Percentiles rank a stretch among this genome's conserved stretches.
Conservation (phyloP, 2,113 vertebrate genomes). For the Pollimyrus isidori region DNA sequence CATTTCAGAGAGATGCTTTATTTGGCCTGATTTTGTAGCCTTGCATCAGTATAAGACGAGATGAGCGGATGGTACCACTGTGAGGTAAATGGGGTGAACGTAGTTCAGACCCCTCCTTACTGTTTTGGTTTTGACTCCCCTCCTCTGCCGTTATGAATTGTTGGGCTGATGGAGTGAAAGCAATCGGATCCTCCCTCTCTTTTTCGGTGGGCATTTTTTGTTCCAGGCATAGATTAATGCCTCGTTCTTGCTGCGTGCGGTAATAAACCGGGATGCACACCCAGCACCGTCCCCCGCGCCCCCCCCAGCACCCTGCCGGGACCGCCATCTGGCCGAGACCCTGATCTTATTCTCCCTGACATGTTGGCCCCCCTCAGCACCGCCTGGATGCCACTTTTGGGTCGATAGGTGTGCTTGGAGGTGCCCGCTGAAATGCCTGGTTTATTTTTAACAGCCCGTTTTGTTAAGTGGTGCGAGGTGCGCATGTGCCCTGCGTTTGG, state of each 20-base stretch:
- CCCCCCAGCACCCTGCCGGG: conserved; percentile 63
- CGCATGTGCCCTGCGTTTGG: conserved; percentile 22
- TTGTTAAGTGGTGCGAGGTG: conserved; percentile 38
- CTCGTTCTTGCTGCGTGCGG: conserved; percentile 56
- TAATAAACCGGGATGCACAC: conserved; percentile 63
- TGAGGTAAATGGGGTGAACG: background rate
- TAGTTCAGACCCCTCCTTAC: background rate
- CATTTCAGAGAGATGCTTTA: background rate
- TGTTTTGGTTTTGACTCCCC: background rate
- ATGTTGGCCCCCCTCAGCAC: conserved; percentile 48
- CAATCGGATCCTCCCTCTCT: conserved; percentile 38
- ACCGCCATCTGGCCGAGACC: conserved; percentile 71
- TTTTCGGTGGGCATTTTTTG: conserved; percentile 37
- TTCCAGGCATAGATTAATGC: conserved; percentile 42
- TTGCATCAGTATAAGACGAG: background rate
- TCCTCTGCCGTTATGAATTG: conserved; percentile 27
- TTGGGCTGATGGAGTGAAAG: conserved; percentile 39
- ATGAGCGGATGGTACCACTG: background rate
- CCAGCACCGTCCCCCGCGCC: conserved; percentile 40
- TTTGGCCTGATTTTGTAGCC: background rate
- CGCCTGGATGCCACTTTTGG: conserved; percentile 38
- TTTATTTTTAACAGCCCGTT: conserved; percentile 48
- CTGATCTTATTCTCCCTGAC: conserved; percentile 56
- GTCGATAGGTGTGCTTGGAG: conserved; percentile 8
- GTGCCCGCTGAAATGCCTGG: conserved; percentile 13